phyloP scores from a whole-genome alignment of 2,797 vertebrate genomes.

The Syncerus caffer region DNA sequence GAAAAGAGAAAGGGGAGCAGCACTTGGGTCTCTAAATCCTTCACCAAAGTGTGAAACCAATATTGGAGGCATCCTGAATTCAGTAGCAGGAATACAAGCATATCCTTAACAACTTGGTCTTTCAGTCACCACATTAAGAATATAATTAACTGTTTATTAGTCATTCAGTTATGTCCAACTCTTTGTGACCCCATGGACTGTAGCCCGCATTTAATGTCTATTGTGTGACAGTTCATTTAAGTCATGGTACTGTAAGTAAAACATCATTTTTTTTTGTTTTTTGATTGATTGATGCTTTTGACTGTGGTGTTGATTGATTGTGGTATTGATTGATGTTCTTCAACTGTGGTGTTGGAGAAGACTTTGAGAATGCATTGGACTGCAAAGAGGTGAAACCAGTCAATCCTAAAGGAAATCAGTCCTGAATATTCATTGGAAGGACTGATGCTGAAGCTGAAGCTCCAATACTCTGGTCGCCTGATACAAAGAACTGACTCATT shows the following conservation, averaged over 20 bases:
- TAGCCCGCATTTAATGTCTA: not conserved
- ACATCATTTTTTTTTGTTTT: not conserved
- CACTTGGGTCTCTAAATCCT: not conserved
- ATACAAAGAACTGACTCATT: not conserved
- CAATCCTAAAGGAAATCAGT: not conserved
- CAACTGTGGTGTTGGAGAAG: not conserved
- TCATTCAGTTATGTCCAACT: not conserved
- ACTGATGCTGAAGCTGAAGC: not conserved
- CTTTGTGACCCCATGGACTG: not conserved
- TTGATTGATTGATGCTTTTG: not conserved
- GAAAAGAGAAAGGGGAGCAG: not conserved
- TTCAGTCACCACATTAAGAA: not conserved
- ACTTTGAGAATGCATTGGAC: not conserved
- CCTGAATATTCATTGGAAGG: not conserved
- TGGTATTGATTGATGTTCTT: not conserved
- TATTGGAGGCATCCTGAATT: not conserved
- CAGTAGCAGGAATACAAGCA: not conserved
- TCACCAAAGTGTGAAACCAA: not conserved
- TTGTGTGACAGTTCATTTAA: not conserved
- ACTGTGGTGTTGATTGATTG: not conserved
- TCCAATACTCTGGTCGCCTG: not conserved
- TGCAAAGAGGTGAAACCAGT: not conserved
- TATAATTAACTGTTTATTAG: not conserved
- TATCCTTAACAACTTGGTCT: not conserved
- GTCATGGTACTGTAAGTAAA: not conserved